A percentile compares a stretch with the other conserved stretches of the same genome.
phyloP scores from a whole-genome alignment of 2,888 invertebrate species.

The Mylabris sibirica region DNA sequence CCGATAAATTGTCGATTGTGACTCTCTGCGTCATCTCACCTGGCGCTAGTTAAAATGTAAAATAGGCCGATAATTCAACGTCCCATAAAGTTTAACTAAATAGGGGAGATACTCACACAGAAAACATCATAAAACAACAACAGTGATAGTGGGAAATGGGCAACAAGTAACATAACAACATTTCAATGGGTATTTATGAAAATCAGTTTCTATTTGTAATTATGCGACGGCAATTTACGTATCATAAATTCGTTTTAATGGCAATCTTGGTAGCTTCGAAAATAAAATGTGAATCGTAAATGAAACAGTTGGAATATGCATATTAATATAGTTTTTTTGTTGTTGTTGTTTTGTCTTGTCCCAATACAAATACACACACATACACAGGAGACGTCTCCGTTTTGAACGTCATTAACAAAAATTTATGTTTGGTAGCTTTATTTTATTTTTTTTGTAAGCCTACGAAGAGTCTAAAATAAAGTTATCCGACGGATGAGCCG shows the following conservation, averaged over 20 bases:
- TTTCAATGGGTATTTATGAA: slow-evolving; percentile 35
- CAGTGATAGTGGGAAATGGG: neutral
- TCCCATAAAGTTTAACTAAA: slow-evolving; percentile 27
- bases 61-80: slow-evolving; percentile 35
- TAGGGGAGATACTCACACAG: neutral
- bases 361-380: neutral
- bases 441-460: neutral
- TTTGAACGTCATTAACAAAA: slow-evolving; percentile 6
- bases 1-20: slow-evolving; percentile 7
- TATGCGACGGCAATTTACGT: slow-evolving; percentile 38
- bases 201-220: slow-evolving; percentile 42
- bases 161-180: neutral
- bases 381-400: neutral
- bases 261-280: slow-evolving; percentile 36
- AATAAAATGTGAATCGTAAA: slow-evolving; percentile 38
- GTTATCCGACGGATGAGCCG: slow-evolving; percentile 28
- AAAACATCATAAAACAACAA: neutral
- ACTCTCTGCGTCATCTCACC: slow-evolving; percentile 10
- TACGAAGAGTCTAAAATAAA: slow-evolving; percentile 21
- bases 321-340: slow-evolving; percentile 35
- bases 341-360: slow-evolving; percentile 15
- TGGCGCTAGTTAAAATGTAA: slow-evolving; percentile 36
- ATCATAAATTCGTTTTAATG: slow-evolving; percentile 37
- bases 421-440: slow-evolving; percentile 23
- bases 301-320: slow-evolving; percentile 40